These are phyloP conservation scores for Tipula unca DNA, from an alignment of 2,888 invertebrate species.

Conservation along the genomic window DNA sequence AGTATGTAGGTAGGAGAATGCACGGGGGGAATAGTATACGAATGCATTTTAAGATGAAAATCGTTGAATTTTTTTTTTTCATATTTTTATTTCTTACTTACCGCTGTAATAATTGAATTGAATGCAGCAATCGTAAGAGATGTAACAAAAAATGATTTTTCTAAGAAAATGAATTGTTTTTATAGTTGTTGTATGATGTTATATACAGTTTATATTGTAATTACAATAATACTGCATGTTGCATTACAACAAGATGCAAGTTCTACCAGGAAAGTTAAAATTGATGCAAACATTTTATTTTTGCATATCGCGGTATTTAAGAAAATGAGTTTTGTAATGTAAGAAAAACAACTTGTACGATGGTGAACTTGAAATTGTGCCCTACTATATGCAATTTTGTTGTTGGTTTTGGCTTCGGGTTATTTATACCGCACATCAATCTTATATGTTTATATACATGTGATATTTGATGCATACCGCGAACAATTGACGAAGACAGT, in stretches of 20 bases:
- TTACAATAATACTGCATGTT: background rate
- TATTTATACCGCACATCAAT: background rate
- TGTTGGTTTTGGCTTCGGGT: background rate
- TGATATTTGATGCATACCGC: background rate
- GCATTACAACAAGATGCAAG: background rate
- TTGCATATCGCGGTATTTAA: background rate
- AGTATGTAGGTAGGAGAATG: background rate
- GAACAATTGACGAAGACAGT: background rate
- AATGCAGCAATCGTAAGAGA: background rate
- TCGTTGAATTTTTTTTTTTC: background rate
- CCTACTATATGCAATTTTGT: background rate
- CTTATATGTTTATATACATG: background rate
- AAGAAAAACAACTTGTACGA: background rate
- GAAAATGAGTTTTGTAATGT: background rate
- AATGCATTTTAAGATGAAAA: conserved; percentile 1
- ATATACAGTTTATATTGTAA: background rate
- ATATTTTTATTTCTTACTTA: background rate
- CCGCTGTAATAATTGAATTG: background rate
- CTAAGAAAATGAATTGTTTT: background rate
- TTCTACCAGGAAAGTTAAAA: conserved; percentile 14
- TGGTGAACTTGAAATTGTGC: background rate
- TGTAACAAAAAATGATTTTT: background rate
- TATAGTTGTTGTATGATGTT: background rate
- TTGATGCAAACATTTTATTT: background rate
- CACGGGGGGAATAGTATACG: background rate